phyloP scores from a whole-genome alignment of 2,113 vertebrate genomes.

The Eublepharis macularius region DNA sequence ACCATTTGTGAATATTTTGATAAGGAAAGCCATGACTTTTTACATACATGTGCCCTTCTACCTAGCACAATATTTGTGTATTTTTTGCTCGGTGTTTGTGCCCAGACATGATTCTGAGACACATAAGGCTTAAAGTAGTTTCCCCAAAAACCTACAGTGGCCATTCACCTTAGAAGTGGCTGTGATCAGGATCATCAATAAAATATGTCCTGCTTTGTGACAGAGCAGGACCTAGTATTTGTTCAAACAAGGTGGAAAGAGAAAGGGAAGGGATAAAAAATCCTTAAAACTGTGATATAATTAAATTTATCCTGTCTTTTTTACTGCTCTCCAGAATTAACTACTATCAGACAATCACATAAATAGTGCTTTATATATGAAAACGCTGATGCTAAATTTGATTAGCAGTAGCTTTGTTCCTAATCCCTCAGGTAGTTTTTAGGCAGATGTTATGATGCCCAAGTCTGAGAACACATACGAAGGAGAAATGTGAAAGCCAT shows the following conservation, averaged over 20 bases:
- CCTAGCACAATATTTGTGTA: background rate
- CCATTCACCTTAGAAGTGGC: background rate
- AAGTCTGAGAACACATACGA: background rate
- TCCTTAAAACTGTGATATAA: too few species aligned
- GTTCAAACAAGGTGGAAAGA: too few species aligned
- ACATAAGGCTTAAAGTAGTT: background rate
- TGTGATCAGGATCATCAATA: background rate
- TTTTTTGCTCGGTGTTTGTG: background rate
- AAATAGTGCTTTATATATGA: background rate
- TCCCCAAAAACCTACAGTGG: background rate
- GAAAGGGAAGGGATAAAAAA: too few species aligned
- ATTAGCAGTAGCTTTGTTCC: background rate
- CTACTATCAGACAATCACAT: background rate
- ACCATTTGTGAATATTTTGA: background rate
- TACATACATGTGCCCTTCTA: background rate
- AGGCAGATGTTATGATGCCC: background rate
- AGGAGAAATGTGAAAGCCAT: background rate
- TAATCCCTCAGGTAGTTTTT: background rate
- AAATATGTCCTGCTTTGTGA: too few species aligned
- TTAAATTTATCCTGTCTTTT: too few species aligned
- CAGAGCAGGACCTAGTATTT: too few species aligned
- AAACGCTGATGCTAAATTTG: background rate
- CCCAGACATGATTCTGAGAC: background rate
- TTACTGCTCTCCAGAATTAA: too few species aligned
- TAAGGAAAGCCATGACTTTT: background rate